Percentiles rank a stretch among this genome's conserved stretches.
These are phyloP conservation scores for Laticauda colubrina DNA, from an alignment of 2,113 vertebrate genomes.

Conservation along the genomic window DNA sequence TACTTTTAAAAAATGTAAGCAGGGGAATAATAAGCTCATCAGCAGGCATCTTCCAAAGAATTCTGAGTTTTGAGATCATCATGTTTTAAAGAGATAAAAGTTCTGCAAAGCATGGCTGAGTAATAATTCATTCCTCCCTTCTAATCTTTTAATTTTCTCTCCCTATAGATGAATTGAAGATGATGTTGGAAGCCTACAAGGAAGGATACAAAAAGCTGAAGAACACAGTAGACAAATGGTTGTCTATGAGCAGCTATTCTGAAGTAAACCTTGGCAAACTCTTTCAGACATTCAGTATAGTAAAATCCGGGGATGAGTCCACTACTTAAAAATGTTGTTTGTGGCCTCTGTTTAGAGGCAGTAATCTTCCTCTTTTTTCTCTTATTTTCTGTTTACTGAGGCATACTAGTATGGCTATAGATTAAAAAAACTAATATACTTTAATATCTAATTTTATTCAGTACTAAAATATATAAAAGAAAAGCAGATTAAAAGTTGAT, in stretches of 20 bases:
- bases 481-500: conserved; percentile 20
- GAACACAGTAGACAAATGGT: conserved; percentile 79
- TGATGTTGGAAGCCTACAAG: conserved; percentile 23
- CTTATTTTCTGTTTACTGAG: not conserved
- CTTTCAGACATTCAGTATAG: conserved; percentile 64
- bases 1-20: no score
- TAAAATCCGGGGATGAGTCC: conserved; percentile 50
- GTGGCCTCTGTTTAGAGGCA: conserved; percentile 3
- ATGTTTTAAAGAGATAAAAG: fast-evolving
- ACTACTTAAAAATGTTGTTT: conserved; percentile 2
- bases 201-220: conserved; percentile 83
- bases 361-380: not conserved
- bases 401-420: not conserved
- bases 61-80: fast-evolving
- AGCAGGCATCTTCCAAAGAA: not conserved
- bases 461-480: not conserved
- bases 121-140: not conserved
- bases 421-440: not conserved
- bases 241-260: conserved; percentile 85
- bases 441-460: not conserved
- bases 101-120: not conserved
- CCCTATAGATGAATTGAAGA: conserved; percentile 61
- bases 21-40: not conserved
- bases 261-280: conserved; percentile 93
- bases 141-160: conserved; percentile 34